Evolutionary conservation across 2,888 invertebrate genomes (phyloP).

Genomic region (Stenodema calcarata): DNA sequence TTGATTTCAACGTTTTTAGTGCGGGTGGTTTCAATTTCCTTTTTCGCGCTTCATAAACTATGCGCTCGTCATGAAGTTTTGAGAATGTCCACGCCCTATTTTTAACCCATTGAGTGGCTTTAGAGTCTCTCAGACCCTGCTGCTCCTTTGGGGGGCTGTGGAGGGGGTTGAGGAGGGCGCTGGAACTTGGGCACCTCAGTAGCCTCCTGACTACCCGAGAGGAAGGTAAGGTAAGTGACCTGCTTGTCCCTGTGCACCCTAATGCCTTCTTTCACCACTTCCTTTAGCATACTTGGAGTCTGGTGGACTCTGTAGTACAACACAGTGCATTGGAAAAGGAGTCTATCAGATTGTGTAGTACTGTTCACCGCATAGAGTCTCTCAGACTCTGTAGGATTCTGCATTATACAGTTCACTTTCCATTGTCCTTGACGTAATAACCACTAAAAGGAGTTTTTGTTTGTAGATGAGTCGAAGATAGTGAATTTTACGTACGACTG

Average conservation of each 20-base stretch:
- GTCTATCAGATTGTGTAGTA: background rate
- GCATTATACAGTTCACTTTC: no score
- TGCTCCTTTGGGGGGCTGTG: background rate
- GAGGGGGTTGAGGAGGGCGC: background rate
- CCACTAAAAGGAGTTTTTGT: background rate
- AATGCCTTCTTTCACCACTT: background rate
- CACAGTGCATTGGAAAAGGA: background rate
- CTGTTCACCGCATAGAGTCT: background rate
- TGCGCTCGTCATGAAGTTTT: no score
- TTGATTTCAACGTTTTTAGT: no score
- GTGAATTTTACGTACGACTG: background rate
- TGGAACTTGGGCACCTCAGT: background rate
- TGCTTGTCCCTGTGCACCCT: background rate
- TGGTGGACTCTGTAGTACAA: background rate
- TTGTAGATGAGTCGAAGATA: background rate
- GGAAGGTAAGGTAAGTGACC: background rate
- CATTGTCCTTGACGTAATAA: no score
- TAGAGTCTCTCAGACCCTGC: background rate
- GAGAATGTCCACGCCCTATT: no score
- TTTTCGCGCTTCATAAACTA: no score
- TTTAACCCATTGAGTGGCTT: background rate
- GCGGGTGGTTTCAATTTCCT: no score
- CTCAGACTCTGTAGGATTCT: no score
- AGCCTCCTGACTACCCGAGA: background rate
- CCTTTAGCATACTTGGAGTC: background rate